Base-by-base conservation (phyloP, 1,140 invertebrate species). In the Teleogryllus occipitalis region DNA sequence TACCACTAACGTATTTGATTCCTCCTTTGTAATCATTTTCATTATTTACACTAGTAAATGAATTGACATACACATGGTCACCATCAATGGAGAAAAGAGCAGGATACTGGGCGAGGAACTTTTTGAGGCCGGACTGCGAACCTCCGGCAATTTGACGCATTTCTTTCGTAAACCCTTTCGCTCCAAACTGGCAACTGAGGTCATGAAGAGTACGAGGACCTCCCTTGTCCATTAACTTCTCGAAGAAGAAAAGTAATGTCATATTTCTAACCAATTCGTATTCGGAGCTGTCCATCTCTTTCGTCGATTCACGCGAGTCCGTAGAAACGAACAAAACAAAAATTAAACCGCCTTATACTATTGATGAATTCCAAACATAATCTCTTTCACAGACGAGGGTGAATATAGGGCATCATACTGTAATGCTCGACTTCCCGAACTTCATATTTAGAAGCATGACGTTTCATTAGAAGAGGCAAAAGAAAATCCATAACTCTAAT, bases 221-320 rank as follows among this genome's bases (percentile, higher is more conserved):
- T 81, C 94, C 93, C 88, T 97, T 97, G 86, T 98, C 96, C 89
- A 98, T 90, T 79, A 98, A 88, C 84, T 96, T 92, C 87, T 98
- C 97, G 83, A 98, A 93, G 87, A 98, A 98, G 87, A 98, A 98
- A 83, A 98, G 90, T 81, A 98, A 89, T 80, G 97, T 98, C 90
- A 96, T 93, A 85, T 98, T 98, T 84, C 95, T 90, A 82, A 95
- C 93, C 86, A 94, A 90, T 89, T 98, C 96, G 87, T 97, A 98
- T 87, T 97, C 95, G 85, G 94, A 93, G 85, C 94, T 94, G 86
- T 97, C 95, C 95, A 97, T 97, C 18, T 65, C 54, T 65, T 65
- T 18, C 54, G 27, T 39, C 27, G 27, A 39, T 39, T 39, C 27
- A 39, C 27, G 27, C 27, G 27, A 39, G 27, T 39, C 27, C 27